phyloP scores from a whole-genome alignment of 1,140 invertebrate species.

The Monomorium pharaonis region DNA sequence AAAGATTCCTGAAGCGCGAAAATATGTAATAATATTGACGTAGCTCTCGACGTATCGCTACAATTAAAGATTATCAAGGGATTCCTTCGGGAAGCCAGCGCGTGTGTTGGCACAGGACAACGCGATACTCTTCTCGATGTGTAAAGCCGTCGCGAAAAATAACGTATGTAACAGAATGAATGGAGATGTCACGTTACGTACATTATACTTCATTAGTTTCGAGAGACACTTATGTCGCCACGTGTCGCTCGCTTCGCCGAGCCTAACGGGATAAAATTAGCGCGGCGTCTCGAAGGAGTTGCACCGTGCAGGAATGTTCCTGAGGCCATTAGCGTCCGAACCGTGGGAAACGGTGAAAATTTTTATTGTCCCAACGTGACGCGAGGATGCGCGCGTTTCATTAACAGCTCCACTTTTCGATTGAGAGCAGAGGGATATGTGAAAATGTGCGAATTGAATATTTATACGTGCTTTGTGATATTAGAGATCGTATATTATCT shows the following conservation, averaged over 20 bases:
- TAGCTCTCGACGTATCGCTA: background rate
- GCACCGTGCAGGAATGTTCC: conserved; percentile 27
- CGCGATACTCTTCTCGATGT: background rate
- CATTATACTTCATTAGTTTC: conserved; percentile 43
- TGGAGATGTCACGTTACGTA: conserved; percentile 21
- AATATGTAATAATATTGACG: background rate
- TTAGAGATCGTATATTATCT: conserved; percentile 4
- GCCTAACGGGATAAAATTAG: conserved; percentile 56
- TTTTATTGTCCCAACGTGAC: background rate
- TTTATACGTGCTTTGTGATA: conserved; percentile 21
- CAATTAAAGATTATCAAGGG: background rate
- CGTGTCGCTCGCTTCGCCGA: conserved; percentile 38
- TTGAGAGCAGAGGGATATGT: background rate
- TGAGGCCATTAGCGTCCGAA: background rate
- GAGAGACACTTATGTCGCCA: conserved; percentile 52
- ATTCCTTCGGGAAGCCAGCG: too few relatives aligned
- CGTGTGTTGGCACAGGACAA: background rate
- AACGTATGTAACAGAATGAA: background rate
- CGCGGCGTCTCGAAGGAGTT: conserved; percentile 33
- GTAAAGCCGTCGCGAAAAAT: background rate
- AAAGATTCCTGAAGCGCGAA: background rate
- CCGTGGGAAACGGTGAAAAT: conserved; percentile 3
- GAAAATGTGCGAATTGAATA: background rate
- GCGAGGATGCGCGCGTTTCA: background rate
- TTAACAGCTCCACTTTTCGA: background rate